phyloP scores from a whole-genome alignment of 30 jellyfish, hydroid and myxozoan genomes.

The Sanderia malayensis region DNA sequence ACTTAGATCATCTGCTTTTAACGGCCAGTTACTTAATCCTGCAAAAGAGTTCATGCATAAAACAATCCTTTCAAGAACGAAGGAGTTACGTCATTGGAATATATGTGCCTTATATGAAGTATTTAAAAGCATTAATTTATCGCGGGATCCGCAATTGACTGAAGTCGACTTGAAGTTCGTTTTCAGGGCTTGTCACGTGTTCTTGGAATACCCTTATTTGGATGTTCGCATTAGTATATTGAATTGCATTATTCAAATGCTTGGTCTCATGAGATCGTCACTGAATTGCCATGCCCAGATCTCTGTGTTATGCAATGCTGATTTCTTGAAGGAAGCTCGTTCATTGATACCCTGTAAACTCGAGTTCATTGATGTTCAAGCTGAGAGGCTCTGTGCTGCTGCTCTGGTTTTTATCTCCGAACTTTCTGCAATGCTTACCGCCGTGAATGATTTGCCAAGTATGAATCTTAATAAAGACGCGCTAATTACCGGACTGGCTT shows the following conservation, averaged over 20 bases:
- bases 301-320: conserved; percentile 30
- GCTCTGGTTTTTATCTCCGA: conserved; percentile 26
- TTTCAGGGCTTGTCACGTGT: conserved; percentile 24
- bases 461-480: conserved; percentile 3
- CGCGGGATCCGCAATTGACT: not conserved
- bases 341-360: conserved; percentile 13
- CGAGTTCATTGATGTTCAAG: not conserved
- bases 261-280: not conserved
- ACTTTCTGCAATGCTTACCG: not conserved
- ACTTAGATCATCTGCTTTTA: not conserved
- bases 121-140: not conserved
- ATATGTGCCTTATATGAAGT: conserved; percentile 8
- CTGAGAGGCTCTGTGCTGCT: conserved; percentile 22
- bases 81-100: conserved; percentile 28
- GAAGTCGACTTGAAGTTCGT: conserved; percentile 40
- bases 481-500: conserved; percentile 23
- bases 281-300: not conserved
- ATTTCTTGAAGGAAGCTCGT: conserved; percentile 14
- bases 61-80: conserved; percentile 12
- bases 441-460: conserved; percentile 1
- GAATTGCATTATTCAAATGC: conserved; percentile 31
- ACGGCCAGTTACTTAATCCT: not conserved
- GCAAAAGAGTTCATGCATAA: conserved; percentile 23
- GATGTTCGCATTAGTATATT: conserved; percentile 31
- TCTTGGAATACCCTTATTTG: conserved; percentile 16